Evolutionary conservation across 1,140 invertebrate species (phyloP), one percentile per base, ranked within the genome.

Genomic region (Popillia japonica): DNA sequence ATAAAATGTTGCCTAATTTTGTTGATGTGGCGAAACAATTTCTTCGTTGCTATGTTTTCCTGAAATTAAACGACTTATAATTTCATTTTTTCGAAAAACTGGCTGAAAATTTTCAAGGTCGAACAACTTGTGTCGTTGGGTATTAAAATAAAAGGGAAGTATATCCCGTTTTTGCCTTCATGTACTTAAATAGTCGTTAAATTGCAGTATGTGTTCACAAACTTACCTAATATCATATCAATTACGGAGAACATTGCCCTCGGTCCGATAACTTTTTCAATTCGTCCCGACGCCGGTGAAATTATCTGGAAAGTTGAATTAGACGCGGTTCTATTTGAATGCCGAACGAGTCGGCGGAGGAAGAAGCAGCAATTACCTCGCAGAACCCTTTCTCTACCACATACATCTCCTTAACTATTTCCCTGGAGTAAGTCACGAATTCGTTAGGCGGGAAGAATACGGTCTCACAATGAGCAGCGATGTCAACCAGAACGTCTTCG

Each of bases 351-450:
- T 34, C 7, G 22, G 22, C 20, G 61, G 20, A 10, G 27, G 61
- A 22, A 68, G 22, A 27, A 22, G 27, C 34, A 8, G 72, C 72
- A 74, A 75, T 81, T 34, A 88, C 87, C 83, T 88, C 86, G 78
- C 88, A 89, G 27, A 86, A 87, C 3, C 88, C 88, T 75, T 86
- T 83, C 61, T 87, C 87, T 22, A 89, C 86, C 20, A 89, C 83
- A 59, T 87, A 88, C 76, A 89, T 87, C 76, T 88, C 86, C 75
- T 88, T 87, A 76, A 81, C 84, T 61, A 87, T 85, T 75, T 88
- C 87, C 0, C 87, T 87, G 0, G 87, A 87, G 61, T 88, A 87
- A 59, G 87, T 42, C 3, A 89, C 80, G 41, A 88, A 86, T 79
- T 88, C 87, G 64, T 87, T 86, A n/a, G 86, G 87, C 0, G 86